Conservation (phyloP, 2,888 invertebrate species). For the Sceliomorpha sp. region DNA sequence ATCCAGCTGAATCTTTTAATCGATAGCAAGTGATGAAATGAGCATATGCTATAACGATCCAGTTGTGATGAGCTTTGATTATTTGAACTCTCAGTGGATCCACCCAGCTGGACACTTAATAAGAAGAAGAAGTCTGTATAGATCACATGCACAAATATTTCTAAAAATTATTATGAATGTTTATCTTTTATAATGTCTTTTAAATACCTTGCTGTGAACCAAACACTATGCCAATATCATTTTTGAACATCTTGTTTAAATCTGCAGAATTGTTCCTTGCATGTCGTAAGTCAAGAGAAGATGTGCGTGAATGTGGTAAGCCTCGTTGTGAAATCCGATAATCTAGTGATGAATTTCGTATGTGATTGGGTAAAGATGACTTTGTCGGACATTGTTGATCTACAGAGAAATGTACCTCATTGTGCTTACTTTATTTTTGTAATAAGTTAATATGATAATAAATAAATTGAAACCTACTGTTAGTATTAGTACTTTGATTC, state of each 20-base stretch:
- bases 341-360: slow-evolving; percentile 92
- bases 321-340: slow-evolving; percentile 83
- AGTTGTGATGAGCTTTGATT: slow-evolving; percentile 98
- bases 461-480: slow-evolving; percentile 46
- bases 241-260: slow-evolving; percentile 86
- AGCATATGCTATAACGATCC: slow-evolving; percentile 97
- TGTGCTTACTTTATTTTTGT: neutral
- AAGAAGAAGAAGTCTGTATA: too few species aligned
- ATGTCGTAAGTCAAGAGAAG: slow-evolving; percentile 89
- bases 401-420: slow-evolving; percentile 30
- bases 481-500: slow-evolving; percentile 60
- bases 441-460: slow-evolving; percentile 6
- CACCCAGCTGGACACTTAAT: slow-evolving; percentile 87
- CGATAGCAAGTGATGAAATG: slow-evolving; percentile 97
- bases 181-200: too few species aligned
- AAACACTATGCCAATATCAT: slow-evolving; percentile 87
- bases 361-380: slow-evolving; percentile 74
- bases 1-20: slow-evolving; percentile 97
- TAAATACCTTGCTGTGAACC: slow-evolving; percentile 82
- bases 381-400: slow-evolving; percentile 64
- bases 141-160: too few species aligned
- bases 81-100: slow-evolving; percentile 94
- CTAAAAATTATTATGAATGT: too few species aligned
- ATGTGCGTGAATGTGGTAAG: slow-evolving; percentile 88
- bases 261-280: slow-evolving; percentile 88